Percentiles rank a stretch among this genome's conserved stretches.
phyloP scores from a whole-genome alignment of 2,797 vertebrate species.

The Galago senegalensis region DNA sequence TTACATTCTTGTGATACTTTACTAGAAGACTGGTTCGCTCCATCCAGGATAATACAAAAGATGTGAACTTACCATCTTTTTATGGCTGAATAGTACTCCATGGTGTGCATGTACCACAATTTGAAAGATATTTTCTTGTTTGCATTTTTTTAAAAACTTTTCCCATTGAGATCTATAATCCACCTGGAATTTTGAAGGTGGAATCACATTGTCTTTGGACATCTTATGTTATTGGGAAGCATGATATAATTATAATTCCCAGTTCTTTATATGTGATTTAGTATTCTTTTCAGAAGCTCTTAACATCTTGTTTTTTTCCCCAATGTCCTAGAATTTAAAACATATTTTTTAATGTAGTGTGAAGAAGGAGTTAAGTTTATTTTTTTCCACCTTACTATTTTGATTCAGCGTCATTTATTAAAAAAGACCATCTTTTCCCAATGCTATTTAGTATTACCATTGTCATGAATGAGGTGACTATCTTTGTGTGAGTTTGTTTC shows the following conservation, averaged over 20 bases:
- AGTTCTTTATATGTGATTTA: neutral
- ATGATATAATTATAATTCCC: neutral
- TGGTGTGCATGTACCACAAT: too few relatives aligned
- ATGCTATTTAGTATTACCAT: neutral
- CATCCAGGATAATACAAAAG: too few relatives aligned
- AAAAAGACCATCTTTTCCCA: neutral
- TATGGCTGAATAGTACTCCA: too few relatives aligned
- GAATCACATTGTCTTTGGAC: neutral
- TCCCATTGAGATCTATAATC: neutral
- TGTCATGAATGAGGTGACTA: neutral
- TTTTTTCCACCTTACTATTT: neutral
- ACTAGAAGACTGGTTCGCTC: too few relatives aligned
- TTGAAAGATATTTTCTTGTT: neutral
- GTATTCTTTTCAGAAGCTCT: neutral
- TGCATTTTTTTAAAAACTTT: neutral
- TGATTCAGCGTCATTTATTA: neutral
- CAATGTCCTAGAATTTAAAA: neutral
- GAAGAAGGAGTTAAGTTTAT: neutral
- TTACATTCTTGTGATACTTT: too few relatives aligned
- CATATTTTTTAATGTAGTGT: neutral
- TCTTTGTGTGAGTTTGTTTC: conserved; percentile 13
- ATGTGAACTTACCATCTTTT: too few relatives aligned
- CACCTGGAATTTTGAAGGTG: neutral
- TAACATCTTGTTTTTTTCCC: neutral
- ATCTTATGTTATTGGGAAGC: neutral